These are phyloP conservation scores for Phocoena phocoena DNA, from an alignment of 2,113 vertebrate species.

Conservation along the genomic window DNA sequence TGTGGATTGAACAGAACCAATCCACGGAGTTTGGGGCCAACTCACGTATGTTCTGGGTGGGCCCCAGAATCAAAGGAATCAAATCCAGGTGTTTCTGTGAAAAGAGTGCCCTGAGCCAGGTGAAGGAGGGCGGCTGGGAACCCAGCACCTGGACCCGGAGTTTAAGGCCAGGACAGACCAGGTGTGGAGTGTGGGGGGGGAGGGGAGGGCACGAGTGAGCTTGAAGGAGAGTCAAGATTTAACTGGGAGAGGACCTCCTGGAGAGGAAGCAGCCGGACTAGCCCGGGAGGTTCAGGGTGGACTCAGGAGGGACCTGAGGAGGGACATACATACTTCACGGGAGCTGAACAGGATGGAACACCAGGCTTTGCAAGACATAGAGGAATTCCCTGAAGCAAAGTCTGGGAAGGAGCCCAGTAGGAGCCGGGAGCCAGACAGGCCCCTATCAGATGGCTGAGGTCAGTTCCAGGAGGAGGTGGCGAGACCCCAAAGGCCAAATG, in stretches of 20 bases:
- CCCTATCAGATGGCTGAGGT: background rate
- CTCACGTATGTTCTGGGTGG: fast-evolving
- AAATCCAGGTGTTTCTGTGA: background rate
- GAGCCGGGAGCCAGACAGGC: background rate
- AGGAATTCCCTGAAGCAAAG: background rate
- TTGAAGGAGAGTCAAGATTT: background rate
- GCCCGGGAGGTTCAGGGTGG: fast-evolving
- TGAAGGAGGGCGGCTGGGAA: background rate
- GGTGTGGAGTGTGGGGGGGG: too few species aligned
- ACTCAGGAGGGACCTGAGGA: background rate
- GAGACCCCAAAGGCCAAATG: background rate
- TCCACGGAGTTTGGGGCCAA: background rate
- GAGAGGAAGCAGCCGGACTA: background rate
- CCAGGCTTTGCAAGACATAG: background rate
- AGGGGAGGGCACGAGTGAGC: background rate
- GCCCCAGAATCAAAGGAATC: background rate
- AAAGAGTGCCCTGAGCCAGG: background rate
- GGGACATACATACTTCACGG: background rate
- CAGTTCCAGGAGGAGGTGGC: background rate
- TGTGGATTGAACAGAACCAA: background rate
- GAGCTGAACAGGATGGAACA: background rate
- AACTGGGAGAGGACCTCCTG: background rate
- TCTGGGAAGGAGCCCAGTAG: background rate
- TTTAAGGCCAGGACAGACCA: background rate
- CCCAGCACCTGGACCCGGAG: background rate